A percentile compares a stretch with the other conserved stretches of the same genome.
Evolutionary conservation across 2,888 invertebrate species (phyloP).

Genomic region (Sinelater perroti): DNA sequence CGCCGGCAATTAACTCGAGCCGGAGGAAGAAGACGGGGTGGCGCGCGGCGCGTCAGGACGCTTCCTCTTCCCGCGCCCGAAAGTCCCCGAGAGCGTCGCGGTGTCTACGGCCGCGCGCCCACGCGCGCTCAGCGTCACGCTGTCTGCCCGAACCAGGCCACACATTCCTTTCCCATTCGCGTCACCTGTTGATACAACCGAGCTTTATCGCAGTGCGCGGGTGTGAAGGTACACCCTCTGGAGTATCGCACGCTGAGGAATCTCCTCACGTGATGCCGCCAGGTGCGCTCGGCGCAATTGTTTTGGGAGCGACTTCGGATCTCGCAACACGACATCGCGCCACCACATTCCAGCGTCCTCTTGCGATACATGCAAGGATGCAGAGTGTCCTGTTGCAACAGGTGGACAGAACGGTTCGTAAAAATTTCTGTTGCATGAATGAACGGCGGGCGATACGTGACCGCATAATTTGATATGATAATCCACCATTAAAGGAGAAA

Average conservation of each 20-base stretch:
- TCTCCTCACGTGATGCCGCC: conserved; percentile 40
- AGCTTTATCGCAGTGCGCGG: conserved; percentile 36
- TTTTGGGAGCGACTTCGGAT: conserved; percentile 39
- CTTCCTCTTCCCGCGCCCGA: conserved; percentile 17
- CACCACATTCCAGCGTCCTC: conserved; percentile 36
- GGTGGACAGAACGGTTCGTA: conserved; percentile 24
- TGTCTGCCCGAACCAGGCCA: conserved; percentile 47
- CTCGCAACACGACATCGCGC: conserved; percentile 21
- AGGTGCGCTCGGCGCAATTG: conserved; percentile 39
- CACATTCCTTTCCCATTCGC: conserved; percentile 38
- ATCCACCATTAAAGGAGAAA: too few species aligned
- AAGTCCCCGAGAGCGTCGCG: conserved; percentile 28
- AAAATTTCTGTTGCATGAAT: conserved; percentile 1
- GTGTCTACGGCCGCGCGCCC: conserved; percentile 34
- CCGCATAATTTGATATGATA: too few species aligned
- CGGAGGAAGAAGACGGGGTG: conserved; percentile 39
- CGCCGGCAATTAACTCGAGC: conserved; percentile 40
- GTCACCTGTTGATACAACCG: conserved; percentile 31
- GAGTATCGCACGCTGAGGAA: conserved; percentile 34
- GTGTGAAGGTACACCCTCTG: conserved; percentile 41
- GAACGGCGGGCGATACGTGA: background rate
- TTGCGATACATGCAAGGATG: conserved; percentile 29
- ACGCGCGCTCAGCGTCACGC: conserved; percentile 47
- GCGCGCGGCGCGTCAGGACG: conserved; percentile 16
- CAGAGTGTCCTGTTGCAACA: conserved; percentile 32